Base-by-base conservation (phyloP, 2,888 invertebrate genomes). In the Noctua fimbriata region DNA sequence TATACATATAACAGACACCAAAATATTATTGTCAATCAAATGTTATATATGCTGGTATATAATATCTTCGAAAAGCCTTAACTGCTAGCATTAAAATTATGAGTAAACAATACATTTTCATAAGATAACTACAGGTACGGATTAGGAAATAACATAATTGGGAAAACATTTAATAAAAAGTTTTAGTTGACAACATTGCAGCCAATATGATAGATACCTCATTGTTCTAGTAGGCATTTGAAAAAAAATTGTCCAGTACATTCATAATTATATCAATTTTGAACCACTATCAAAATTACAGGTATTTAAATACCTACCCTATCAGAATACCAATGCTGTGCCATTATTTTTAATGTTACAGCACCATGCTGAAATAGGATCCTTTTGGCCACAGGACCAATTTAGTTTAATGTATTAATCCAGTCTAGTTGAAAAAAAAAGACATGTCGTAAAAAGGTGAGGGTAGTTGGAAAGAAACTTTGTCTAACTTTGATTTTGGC, bases 21-120 rank as follows among this genome's bases (percentile, higher is more conserved):
- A 80, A 85, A 75, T 67, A 83, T 92, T 92, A 92, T 92, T 92
- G 92, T 92, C 92, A 87, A 87, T 83, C 28, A 90, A 90, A 90
- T 91, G 87, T n/a, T n/a, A 91, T 91, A 91, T 91, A 90, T 47
- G 78, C 76, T 70, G 81, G 71, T 69, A 79, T 79, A 79, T 65
- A 75, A 79, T 76, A 81, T 75, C 79, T 85, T 79, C 63, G 82
- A 75, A 86, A 89, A 90, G 85, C 87, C 87, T 85, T 88, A 87
- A 24, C 24, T 76, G 60, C 65, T 81, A 77, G 69, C 63, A 76
- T 80, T 80, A 82, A 41, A 65, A 67, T 21, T 84, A 88, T 70
- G 73, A 80, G 71, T 81, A 82, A 84, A 82, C 21, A 78, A 73
- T 82, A 85, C 65, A 79, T 77, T 82, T 83, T 88, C 86, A 87